A percentile compares a stretch with the other conserved stretches of the same genome.
Conservation (phyloP, 2,797 vertebrate genomes). For the Parambassis ranga region DNA sequence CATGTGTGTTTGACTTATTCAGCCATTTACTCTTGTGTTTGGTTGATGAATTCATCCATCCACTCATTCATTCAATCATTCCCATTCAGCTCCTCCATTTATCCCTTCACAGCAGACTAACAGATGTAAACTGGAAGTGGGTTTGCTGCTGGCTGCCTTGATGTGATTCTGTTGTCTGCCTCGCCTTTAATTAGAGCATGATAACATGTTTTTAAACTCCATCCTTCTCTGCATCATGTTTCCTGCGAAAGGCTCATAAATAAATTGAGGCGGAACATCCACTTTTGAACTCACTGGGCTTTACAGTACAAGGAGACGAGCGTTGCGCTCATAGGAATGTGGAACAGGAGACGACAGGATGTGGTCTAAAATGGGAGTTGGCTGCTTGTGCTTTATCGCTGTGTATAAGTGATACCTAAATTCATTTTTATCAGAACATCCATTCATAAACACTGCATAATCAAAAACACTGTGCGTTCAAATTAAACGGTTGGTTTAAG, state of each 20-base stretch:
- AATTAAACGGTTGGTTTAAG: background rate
- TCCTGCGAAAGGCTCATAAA: slow-evolving; percentile 59
- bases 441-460: background rate
- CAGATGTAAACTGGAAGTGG: slow-evolving; percentile 7
- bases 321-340: slow-evolving; percentile 7
- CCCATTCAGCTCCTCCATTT: slow-evolving; percentile 29
- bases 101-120: slow-evolving; percentile 7
- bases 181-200: slow-evolving; percentile 61
- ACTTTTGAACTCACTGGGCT: slow-evolving; percentile 64
- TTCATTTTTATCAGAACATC: background rate
- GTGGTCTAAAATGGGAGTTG: slow-evolving; percentile 21
- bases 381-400: background rate
- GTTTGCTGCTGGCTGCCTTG: background rate
- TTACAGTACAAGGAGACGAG: slow-evolving; percentile 37
- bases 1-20: slow-evolving; percentile 32
- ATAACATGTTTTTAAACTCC: slow-evolving; percentile 55
- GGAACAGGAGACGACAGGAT: slow-evolving; percentile 41
- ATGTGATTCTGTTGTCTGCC: slow-evolving; percentile 10
- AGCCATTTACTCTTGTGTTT: slow-evolving; percentile 19
- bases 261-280: slow-evolving; percentile 62
- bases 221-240: slow-evolving; percentile 38
- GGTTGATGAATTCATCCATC: slow-evolving; percentile 42
- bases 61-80: slow-evolving; percentile 26
- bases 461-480: background rate
- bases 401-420: background rate